Conservation (phyloP, 2,888 invertebrate species). For the Apamea epomidion region DNA sequence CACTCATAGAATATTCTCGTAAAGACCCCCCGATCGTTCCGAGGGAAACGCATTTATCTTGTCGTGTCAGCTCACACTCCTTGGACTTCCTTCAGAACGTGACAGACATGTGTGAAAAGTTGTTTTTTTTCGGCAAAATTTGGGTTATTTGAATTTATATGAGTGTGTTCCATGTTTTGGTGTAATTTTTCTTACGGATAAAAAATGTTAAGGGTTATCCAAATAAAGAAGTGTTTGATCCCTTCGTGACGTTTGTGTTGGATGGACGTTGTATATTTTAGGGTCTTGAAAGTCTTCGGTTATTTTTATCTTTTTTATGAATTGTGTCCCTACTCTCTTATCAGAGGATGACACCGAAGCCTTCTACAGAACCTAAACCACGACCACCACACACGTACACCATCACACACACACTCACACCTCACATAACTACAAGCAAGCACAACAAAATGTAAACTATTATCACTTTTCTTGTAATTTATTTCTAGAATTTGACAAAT, state of each 20-base stretch:
- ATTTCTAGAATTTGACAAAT: no score
- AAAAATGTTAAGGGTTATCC: conserved; percentile 8
- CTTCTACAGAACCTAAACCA: no score
- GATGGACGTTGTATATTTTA: conserved; percentile 9
- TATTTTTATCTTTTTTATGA: neutral
- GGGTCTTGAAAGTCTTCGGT: neutral
- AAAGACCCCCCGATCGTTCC: conserved; percentile 61
- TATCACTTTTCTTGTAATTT: no score
- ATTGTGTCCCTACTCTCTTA: neutral
- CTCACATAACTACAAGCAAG: no score
- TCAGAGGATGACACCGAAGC: neutral
- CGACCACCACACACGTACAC: no score
- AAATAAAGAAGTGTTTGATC: conserved; percentile 41
- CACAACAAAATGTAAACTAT: no score
- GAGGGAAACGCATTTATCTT: conserved; percentile 72
- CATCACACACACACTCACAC: no score
- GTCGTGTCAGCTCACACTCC: conserved; percentile 63
- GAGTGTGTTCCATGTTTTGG: neutral
- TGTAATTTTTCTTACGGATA: neutral
- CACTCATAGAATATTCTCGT: conserved; percentile 54
- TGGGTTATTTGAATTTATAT: conserved; percentile 29
- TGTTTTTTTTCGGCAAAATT: conserved; percentile 24
- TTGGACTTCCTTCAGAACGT: conserved; percentile 36
- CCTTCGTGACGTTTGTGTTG: neutral
- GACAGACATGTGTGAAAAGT: conserved; percentile 31